These are phyloP conservation scores for Ochropacha duplaris DNA, from an alignment of 2,888 invertebrate species.

Conservation along the genomic window DNA sequence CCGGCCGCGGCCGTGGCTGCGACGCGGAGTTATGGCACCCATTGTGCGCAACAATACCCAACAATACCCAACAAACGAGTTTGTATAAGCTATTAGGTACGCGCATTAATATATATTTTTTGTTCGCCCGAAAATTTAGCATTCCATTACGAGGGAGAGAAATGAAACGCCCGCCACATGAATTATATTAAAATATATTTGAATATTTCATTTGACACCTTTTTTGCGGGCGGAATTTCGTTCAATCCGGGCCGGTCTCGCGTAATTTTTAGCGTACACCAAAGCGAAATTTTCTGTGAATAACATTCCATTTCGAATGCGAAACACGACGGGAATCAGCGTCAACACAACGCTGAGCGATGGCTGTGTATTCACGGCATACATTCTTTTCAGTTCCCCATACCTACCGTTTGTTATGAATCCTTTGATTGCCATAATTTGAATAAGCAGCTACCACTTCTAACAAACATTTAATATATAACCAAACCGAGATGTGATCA, in stretches of 20 bases:
- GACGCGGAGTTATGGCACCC: slow-evolving; percentile 83
- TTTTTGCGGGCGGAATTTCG: slow-evolving; percentile 80
- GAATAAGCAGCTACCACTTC: slow-evolving; percentile 13
- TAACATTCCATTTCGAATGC: slow-evolving; percentile 81
- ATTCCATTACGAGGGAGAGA: slow-evolving; percentile 83
- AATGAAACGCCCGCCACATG: slow-evolving; percentile 83
- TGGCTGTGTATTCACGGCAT: slow-evolving; percentile 64
- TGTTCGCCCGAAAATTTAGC: slow-evolving; percentile 83
- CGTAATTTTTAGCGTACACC: slow-evolving; percentile 81
- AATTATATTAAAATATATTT: slow-evolving; percentile 84
- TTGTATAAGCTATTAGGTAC: slow-evolving; percentile 84
- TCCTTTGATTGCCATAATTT: slow-evolving; percentile 27
- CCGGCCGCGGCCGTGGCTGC: slow-evolving; percentile 80
- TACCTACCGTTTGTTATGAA: slow-evolving; percentile 40
- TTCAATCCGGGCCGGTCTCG: slow-evolving; percentile 75
- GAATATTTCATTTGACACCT: slow-evolving; percentile 84
- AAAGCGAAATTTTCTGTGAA: slow-evolving; percentile 76
- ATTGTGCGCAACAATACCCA: slow-evolving; percentile 83
- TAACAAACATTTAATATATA: no score
- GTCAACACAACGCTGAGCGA: slow-evolving; percentile 78
- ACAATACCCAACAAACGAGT: slow-evolving; percentile 84
- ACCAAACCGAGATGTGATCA: no score
- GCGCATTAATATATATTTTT: slow-evolving; percentile 84
- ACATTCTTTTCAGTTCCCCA: slow-evolving; percentile 69
- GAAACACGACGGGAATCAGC: slow-evolving; percentile 77